phyloP scores from a whole-genome alignment of 1,140 invertebrate genomes.

The Zaprionus ghesquierei region DNA sequence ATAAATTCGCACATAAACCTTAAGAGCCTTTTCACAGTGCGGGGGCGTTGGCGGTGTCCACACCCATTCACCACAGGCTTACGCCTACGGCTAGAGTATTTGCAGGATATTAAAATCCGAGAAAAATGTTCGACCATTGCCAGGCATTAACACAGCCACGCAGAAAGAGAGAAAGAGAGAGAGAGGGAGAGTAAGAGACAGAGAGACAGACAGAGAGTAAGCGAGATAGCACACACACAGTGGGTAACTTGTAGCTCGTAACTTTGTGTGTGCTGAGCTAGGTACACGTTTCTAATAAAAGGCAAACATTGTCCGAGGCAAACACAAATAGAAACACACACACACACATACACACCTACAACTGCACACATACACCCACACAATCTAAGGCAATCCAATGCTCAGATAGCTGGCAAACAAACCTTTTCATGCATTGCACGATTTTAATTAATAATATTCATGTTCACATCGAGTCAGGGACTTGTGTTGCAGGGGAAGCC shows the following conservation, averaged over 20 bases:
- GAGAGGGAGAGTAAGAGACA: not conserved
- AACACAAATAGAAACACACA: conserved; percentile 57
- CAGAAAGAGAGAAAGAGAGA: not conserved
- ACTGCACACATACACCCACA: conserved; percentile 3
- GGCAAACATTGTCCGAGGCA: conserved; percentile 61
- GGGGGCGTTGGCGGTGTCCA: not conserved
- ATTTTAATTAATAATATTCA: conserved; percentile 82
- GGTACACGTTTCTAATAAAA: conserved; percentile 69
- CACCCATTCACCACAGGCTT: not conserved
- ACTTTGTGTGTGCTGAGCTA: conserved; percentile 7
- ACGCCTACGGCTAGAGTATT: not conserved
- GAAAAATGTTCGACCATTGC: conserved; percentile 22
- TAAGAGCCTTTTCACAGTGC: not conserved
- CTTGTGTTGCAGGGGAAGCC: not conserved
- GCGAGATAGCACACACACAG: conserved; percentile 8
- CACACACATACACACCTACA: not conserved
- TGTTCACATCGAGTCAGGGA: conserved; percentile 18
- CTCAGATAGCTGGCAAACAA: conserved; percentile 50
- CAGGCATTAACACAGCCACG: conserved; percentile 1
- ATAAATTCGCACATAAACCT: not conserved
- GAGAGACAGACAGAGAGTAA: not conserved
- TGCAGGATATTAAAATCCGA: conserved; percentile 24
- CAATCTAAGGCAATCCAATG: conserved; percentile 43
- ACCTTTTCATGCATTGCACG: conserved; percentile 75
- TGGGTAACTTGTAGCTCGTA: not conserved